Evolutionary conservation across 2,888 invertebrate genomes (phyloP), one percentile per base, ranked within the genome.

Genomic region (Ashinkailepas kermadecensis): DNA sequence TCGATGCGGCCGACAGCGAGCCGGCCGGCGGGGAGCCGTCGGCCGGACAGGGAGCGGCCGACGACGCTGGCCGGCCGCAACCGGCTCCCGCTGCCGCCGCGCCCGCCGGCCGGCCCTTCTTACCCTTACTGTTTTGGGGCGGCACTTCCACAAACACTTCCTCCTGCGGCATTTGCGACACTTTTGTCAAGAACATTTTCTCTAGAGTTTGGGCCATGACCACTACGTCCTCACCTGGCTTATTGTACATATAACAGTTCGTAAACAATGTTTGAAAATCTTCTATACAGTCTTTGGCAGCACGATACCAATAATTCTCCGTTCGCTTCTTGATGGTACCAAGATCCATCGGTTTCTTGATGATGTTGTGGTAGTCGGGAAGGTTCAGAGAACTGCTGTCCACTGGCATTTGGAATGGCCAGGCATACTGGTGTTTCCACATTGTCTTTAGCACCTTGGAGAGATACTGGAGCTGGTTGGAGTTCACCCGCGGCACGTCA

Each of bases 361-460:
- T 98, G 85, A 99, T 96, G 90, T 95, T 96, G 89, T 97, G 97
- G 88, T 99, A 99, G 88, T 99, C 98, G 85, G 97, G 98, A 87
- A 99, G 91, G 89, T 95, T 95, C 84, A 99, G 92, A 89, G 95
- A 95, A 87, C 93, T 94, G 81, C 98, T 95, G 89, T 99, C 98
- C 83, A 99, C 99, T 81, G 99, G 99, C 88, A 95, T 93, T 86
- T 96, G 95, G 88, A 99, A 99, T 81, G 99, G 99, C 99, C 99
- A 99, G 78, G 98, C 95, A 90, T 97, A 97, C 87, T 96, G 94
- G 89, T 99, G 99, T 89, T 96, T 98, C 95, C 95, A 96, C 85
- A 99, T 93, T 86, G 96, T 94, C 89, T 97, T 97, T 89, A 98
- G 92, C 81, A 99, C 97, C 87, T 93, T 94, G 89, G 96, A 97